Evolutionary conservation across 2,113 vertebrate genomes (phyloP).

Genomic region (Tragelaphus imberbis): DNA sequence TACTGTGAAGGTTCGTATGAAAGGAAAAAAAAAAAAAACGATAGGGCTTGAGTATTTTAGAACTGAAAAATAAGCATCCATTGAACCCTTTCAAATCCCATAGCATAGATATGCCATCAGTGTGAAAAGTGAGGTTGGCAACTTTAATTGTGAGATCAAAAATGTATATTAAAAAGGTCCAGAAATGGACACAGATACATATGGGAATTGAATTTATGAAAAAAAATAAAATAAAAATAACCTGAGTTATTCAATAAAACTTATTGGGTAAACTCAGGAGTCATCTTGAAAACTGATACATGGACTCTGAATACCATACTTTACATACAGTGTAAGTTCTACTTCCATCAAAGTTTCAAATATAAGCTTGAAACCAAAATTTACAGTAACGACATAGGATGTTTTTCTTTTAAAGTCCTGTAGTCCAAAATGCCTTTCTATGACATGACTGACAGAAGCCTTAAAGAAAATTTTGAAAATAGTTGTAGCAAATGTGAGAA

Average conservation of each 20-base stretch:
- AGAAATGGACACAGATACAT: background rate
- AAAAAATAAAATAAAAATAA: background rate
- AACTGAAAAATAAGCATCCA: background rate
- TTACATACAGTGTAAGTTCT: background rate
- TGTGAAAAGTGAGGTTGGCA: background rate
- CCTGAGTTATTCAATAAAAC: background rate
- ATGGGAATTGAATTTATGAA: background rate
- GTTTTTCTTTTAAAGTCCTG: background rate
- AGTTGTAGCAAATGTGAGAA: background rate
- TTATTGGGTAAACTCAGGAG: background rate
- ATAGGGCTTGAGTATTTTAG: background rate
- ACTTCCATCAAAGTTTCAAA: background rate
- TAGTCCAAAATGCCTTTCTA: background rate
- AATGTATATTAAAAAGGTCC: background rate
- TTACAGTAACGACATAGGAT: background rate
- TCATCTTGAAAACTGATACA: background rate
- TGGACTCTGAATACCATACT: background rate
- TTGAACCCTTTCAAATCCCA: background rate
- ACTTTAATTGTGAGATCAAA: background rate
- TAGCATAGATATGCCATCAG: background rate
- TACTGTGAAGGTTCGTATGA: background rate
- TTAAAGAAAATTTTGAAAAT: background rate
- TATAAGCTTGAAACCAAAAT: background rate
- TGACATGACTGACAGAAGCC: background rate
- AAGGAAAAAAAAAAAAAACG: background rate